Evolutionary conservation across 2,113 vertebrate genomes (phyloP).

Genomic region (Fukomys damarensis): DNA sequence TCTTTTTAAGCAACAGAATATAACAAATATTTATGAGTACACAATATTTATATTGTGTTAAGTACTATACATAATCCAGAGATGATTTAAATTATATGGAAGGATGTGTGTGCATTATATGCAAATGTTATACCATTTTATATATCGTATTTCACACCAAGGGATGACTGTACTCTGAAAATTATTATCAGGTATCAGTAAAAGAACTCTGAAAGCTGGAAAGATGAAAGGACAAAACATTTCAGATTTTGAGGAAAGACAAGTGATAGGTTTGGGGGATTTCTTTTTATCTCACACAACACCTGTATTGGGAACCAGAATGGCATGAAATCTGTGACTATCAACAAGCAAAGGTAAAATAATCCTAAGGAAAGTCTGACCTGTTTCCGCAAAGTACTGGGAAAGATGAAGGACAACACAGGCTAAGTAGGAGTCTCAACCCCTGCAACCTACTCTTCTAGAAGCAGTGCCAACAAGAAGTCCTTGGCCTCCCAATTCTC

Average conservation of each 20-base stretch:
- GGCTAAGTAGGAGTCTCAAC: background rate
- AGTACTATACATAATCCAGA: background rate
- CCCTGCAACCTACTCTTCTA: background rate
- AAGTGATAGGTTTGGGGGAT: background rate
- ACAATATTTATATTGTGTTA: background rate
- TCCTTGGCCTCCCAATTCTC: too few relatives aligned
- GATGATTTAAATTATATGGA: background rate
- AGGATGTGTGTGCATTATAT: background rate
- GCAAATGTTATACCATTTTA: background rate
- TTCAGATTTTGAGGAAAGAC: background rate
- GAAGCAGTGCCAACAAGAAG: background rate
- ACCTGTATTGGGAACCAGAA: background rate
- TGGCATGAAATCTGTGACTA: background rate
- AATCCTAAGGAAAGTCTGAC: background rate
- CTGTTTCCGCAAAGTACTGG: background rate
- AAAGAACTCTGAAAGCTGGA: background rate
- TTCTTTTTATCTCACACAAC: background rate
- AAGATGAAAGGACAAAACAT: background rate
- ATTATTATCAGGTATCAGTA: background rate
- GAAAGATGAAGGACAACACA: background rate
- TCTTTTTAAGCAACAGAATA: too few relatives aligned
- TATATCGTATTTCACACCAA: background rate
- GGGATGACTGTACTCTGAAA: background rate
- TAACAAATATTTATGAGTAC: background rate
- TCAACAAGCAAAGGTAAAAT: background rate